Evolutionary conservation across 2,797 vertebrate genomes (phyloP).

Genomic region (Sebastes oblongus): DNA sequence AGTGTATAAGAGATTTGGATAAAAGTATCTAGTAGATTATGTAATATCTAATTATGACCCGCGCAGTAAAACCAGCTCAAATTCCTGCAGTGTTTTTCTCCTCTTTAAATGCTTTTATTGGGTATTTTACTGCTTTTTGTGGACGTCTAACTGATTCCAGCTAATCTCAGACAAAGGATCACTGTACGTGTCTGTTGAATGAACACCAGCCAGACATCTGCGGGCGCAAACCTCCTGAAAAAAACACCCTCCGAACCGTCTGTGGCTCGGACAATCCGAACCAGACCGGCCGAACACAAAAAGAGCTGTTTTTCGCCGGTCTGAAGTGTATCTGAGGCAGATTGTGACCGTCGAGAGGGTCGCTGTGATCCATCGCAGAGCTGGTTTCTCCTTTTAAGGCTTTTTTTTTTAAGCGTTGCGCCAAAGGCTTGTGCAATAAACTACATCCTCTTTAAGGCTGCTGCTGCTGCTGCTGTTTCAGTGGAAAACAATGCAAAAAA

Average conservation of each 20-base stretch:
- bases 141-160: constrained; percentile 27
- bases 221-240: constrained; percentile 37
- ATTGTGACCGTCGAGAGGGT: constrained; percentile 38
- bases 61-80: constrained; percentile 2
- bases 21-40: constrained; percentile 7
- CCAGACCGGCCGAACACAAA: constrained; percentile 48
- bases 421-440: constrained; percentile 67
- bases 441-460: constrained; percentile 73
- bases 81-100: constrained; percentile 24
- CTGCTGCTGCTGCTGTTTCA: constrained; percentile 35
- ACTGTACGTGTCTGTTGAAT: constrained; percentile 59
- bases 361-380: constrained; percentile 34
- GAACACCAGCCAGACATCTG: constrained; percentile 68
- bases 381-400: constrained; percentile 67
- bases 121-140: constrained; percentile 41
- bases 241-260: constrained; percentile 39
- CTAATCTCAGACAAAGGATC: constrained; percentile 63
- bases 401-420: constrained; percentile 36
- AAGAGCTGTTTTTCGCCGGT: constrained; percentile 29
- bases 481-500: constrained; percentile 55
- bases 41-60: neutral
- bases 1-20: neutral
- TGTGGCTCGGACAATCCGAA: constrained; percentile 41
- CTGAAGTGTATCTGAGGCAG: constrained; percentile 33
- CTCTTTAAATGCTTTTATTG: constrained; percentile 34